phyloP scores from a whole-genome alignment of 2,888 invertebrate genomes.

The Sminthurides aquaticus region DNA sequence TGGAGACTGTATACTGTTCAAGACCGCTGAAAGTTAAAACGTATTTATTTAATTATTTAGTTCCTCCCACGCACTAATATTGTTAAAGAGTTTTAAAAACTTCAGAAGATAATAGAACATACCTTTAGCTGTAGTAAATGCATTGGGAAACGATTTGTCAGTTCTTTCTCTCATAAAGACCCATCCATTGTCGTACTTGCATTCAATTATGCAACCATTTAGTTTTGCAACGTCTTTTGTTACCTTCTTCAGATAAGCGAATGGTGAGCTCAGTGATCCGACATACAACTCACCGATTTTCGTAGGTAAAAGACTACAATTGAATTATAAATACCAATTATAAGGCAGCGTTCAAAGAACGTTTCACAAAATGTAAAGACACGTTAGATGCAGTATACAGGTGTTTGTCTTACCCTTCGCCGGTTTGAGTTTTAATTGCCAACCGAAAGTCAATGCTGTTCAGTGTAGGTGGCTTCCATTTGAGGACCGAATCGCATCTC shows the following conservation, averaged over 20 bases:
- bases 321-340: background rate
- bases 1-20: conserved; percentile 70
- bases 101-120: too few species aligned
- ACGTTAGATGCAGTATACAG: too few species aligned
- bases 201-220: conserved; percentile 93
- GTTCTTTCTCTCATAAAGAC: conserved; percentile 89
- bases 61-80: too few species aligned
- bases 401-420: conserved; percentile 69
- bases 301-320: conserved; percentile 59
- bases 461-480: conserved; percentile 92
- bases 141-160: conserved; percentile 94
- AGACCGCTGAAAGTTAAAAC: conserved; percentile 60
- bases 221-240: conserved; percentile 68
- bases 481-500: conserved; percentile 72
- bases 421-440: conserved; percentile 65
- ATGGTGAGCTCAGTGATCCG: conserved; percentile 61
- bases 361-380: too few species aligned
- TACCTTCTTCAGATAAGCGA: conserved; percentile 62
- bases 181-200: conserved; percentile 76
- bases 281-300: conserved; percentile 72
- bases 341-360: background rate
- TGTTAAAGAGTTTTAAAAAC: too few species aligned
- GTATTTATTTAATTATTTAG: background rate
- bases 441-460: conserved; percentile 95
- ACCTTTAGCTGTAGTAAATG: conserved; percentile 73